phyloP scores from a whole-genome alignment of 2,113 vertebrate genomes.

The Toxotes chatareus region DNA sequence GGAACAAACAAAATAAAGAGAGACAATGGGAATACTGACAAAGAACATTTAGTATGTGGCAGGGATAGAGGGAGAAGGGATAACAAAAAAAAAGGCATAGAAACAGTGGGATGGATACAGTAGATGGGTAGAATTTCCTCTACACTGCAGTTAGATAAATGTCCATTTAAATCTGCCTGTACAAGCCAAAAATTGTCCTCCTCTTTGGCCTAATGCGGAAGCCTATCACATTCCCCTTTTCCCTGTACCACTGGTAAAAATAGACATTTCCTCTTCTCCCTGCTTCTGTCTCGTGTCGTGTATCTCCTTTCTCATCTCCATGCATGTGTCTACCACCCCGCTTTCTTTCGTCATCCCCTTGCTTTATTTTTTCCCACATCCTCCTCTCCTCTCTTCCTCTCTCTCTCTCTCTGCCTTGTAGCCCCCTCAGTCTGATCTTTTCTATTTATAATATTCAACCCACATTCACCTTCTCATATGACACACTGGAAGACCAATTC shows the following conservation, averaged over 20 bases:
- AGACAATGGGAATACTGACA: background rate
- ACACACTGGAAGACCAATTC: constrained; percentile 45
- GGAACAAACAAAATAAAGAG: background rate
- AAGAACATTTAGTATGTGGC: background rate
- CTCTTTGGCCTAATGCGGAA: constrained; percentile 47
- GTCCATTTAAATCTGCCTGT: constrained; percentile 48
- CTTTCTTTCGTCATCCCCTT: constrained; percentile 59
- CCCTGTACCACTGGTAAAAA: constrained; percentile 69
- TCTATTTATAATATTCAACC: constrained; percentile 79
- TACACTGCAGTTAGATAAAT: constrained; percentile 57
- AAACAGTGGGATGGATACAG: constrained; percentile 3
- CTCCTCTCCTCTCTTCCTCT: constrained; percentile 25
- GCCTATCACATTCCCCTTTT: constrained; percentile 62
- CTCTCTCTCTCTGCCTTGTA: constrained; percentile 19
- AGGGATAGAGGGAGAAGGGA: background rate
- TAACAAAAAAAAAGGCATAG: constrained; percentile 11
- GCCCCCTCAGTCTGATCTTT: constrained; percentile 54
- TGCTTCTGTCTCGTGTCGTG: constrained; percentile 32
- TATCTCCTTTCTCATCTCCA: constrained; percentile 58
- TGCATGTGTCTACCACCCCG: constrained; percentile 53
- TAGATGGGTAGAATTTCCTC: constrained; percentile 68
- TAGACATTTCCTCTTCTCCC: constrained; percentile 66
- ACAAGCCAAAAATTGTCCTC: constrained; percentile 47
- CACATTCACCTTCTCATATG: constrained; percentile 73
- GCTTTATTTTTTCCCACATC: constrained; percentile 48